Evolutionary conservation across 2,113 vertebrate genomes (phyloP), one percentile per base, ranked within the genome.

Genomic region (Vicugna pacos): DNA sequence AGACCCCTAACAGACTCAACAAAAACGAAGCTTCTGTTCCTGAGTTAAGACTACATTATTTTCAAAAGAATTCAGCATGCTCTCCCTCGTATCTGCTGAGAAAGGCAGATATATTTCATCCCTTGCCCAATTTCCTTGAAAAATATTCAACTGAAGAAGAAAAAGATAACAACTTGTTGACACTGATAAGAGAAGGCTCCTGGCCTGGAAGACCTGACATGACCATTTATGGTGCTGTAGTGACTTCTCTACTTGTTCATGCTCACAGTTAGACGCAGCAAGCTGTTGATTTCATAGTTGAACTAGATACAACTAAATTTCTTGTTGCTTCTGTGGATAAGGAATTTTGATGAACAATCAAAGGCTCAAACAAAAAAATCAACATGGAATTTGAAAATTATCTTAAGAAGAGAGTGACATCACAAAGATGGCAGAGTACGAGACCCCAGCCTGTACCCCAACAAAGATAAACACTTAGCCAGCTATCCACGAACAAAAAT

Each of bases 191-290:
- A 86, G 65, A 65, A 96, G 42, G 1, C 62, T 56, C 28, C 65
- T 52, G 58, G 10, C 72, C 24, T 75, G 52, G n/a, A 82, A 85
- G 60, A 54, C 26, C 56, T 12, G 35, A 62, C 17, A 65, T 64
- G 28, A 89, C n/a, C 24, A 89, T 54, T 46, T 94, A 12, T 65
- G 46, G 46, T 38, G 5, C 1, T 70, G 3, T 85, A 84, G 50
- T 85, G 22, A 89, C 22, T 46, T 96, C 35, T 88, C 35, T 89
- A 93, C 93, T 64, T 58, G 17, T 46, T 89, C 8, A 19, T 91
- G 46, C 35, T 58, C 46, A 56, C 70, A 94, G 70, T 77, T 64
- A 92, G 20, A 91, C 6, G 85, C 8, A 58, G 13, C 11, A 70
- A 65, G 58, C 80, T 91, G 17, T 50, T 89, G 7, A 96, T 80